These are phyloP conservation scores for Tinea semifulvella DNA, from an alignment of 2,888 invertebrate species.

Conservation along the genomic window DNA sequence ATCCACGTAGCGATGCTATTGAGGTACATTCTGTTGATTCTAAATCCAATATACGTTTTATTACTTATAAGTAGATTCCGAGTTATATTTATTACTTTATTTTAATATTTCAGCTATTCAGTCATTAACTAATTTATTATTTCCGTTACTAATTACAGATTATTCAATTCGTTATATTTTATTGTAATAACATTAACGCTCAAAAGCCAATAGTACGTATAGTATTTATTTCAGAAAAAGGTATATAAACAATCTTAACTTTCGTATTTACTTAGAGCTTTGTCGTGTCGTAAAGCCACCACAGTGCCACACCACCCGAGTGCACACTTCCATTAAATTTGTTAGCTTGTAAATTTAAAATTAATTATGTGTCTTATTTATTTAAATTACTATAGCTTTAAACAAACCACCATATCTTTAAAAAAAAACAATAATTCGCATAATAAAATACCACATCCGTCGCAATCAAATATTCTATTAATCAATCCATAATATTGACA, in stretches of 20 bases:
- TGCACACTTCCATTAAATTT: no score
- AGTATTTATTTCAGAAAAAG: not conserved
- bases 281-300: no score
- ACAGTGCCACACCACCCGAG: no score
- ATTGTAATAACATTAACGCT: not conserved
- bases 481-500: no score
- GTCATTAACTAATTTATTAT: slow-evolving; percentile 8
- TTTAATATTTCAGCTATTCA: slow-evolving; percentile 13
- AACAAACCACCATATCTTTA: no score
- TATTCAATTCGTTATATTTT: not conserved
- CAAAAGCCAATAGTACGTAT: not conserved
- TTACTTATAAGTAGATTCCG: not conserved
- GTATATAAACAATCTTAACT: not conserved
- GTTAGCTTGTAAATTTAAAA: no score
- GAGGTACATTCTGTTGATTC: slow-evolving; percentile 13
- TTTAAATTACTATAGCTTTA: no score
- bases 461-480: no score
- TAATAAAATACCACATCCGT: no score
- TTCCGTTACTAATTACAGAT: slow-evolving; percentile 1
- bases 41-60: not conserved
- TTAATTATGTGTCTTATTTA: no score
- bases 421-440: no score
- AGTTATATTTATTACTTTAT: not conserved
- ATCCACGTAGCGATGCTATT: not conserved
- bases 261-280: no score